Conservation (phyloP, 2,797 vertebrate genomes). For the Danio jaintianensis region DNA sequence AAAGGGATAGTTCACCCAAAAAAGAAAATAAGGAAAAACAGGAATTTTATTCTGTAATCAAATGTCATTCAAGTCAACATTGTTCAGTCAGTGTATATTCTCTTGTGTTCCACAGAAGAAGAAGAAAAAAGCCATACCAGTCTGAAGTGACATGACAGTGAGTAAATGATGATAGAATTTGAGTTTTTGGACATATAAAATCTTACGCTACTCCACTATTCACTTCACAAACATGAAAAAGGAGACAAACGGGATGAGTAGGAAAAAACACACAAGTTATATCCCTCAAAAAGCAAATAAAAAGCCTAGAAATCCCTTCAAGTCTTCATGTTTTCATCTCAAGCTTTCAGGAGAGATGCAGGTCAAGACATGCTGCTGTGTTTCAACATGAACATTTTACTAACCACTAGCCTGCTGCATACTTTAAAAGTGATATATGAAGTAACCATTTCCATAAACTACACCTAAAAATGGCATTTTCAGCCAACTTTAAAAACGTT, state of each 20-base stretch:
- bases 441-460: neutral
- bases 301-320: neutral
- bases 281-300: neutral
- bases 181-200: too few species aligned
- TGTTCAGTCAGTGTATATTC: too few species aligned
- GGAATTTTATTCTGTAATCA: too few species aligned
- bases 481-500: neutral
- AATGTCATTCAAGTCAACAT: too few species aligned
- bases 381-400: neutral
- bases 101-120: too few species aligned
- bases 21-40: too few species aligned
- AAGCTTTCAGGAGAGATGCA: neutral
- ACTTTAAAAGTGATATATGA: neutral
- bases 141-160: too few species aligned
- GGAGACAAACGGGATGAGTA: neutral
- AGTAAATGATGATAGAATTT: too few species aligned
- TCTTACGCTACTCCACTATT: neutral
- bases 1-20: too few species aligned
- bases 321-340: neutral
- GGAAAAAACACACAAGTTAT: neutral
- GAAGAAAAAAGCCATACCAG: too few species aligned
- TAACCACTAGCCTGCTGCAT: neutral
- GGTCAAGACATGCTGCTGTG: conserved; percentile 3
- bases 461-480: neutral
- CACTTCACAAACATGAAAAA: neutral